phyloP scores from a whole-genome alignment of 1,140 invertebrate genomes.

The Melipona quadrifasciata region DNA sequence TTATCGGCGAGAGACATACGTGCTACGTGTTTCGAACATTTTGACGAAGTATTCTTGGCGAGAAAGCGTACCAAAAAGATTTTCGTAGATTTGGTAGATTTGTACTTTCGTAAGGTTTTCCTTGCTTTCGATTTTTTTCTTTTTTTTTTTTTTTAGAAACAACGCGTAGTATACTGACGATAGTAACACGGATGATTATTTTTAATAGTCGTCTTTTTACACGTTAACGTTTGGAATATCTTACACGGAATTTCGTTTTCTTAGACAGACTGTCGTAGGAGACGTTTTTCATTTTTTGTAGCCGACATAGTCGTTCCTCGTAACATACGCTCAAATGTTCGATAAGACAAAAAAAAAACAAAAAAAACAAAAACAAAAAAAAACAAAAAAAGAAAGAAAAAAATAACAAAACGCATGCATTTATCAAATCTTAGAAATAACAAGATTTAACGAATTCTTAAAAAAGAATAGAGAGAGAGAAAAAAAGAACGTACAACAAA shows the following conservation, averaged over 20 bases:
- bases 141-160: background rate
- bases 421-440: background rate
- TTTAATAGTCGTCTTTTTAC: background rate
- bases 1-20: background rate
- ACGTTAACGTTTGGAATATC: background rate
- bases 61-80: background rate
- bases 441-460: background rate
- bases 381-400: too few relatives aligned
- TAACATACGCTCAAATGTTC: constrained; percentile 5
- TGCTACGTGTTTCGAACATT: constrained; percentile 15
- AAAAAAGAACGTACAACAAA: too few relatives aligned
- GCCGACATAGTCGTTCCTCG: too few relatives aligned
- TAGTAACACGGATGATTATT: background rate
- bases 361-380: too few relatives aligned
- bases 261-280: background rate
- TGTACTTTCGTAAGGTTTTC: constrained; percentile 11
- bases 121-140: background rate
- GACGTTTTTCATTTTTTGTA: background rate
- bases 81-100: constrained; percentile 32
- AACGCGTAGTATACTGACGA: background rate
- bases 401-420: background rate
- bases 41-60: background rate
- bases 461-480: too few relatives aligned
- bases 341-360: background rate
- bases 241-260: background rate